Evolutionary conservation across 2,797 vertebrate genomes (phyloP), one percentile per base, ranked within the genome.

Genomic region (Cottoperca gobio): DNA sequence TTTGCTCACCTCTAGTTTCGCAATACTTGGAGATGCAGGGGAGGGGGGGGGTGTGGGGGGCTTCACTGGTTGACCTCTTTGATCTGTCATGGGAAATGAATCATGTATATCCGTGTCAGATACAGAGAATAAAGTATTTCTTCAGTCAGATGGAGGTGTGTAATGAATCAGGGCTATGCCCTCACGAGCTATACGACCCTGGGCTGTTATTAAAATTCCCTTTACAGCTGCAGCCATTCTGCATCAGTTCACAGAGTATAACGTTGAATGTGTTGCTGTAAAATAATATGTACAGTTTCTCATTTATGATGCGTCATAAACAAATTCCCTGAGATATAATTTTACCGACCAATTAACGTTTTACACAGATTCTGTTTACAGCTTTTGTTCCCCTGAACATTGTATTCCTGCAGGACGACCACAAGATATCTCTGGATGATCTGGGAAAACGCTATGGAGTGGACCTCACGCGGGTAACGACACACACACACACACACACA

Each of bases 371-470:
- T 55, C 42, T 53, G 33, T 59, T 72, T 21, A 23, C 50, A 45
- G 16, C 53, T 62, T 61, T 43, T 45, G 21, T 8, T 52, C 53
- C 37, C 24, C 31, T 57, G 42, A 35, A 17, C 5, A 2, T 85
- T 76, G 90, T 77, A 28, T 84, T 70, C 76, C 45, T 70, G 66
- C 93, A 99, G 97, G 97, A 99, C 3, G 97, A 99, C 84, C 97
- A 98, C 89, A 97, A 92, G 83, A 86, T 98, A 62, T 86, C 95
- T 46, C 63, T 95, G 82, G 97, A 96, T 26, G 97, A 99, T 74
- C 63, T 98, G 90, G 94, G 93, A 24, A 92, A 91, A 52, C 97
- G 96, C 75, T 98, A 98, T 69, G 95, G 94, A 83, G 93, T 97
- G 82, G 96, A 98, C 75, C 89, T 97, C 60, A 82, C 89, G 35